phyloP scores from a whole-genome alignment of 1,140 invertebrate genomes.

The Solenopsis invicta region DNA sequence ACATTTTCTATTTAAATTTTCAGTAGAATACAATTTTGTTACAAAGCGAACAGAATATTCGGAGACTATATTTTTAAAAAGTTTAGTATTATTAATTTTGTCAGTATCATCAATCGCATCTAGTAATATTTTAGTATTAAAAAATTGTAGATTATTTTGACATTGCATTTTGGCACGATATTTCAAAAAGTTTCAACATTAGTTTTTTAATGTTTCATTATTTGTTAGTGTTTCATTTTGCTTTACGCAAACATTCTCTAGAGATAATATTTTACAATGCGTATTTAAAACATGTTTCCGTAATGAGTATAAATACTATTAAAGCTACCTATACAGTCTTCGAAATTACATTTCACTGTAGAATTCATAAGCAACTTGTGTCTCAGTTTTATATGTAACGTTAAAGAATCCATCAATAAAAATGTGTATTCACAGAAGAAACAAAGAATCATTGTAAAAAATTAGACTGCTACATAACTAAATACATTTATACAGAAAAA shows the following conservation, averaged over 20 bases:
- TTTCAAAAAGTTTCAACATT: not conserved
- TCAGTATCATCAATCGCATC: not conserved
- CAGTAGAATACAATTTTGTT: not conserved
- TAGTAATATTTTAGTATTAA: not conserved
- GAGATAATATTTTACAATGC: not conserved
- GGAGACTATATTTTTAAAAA: not conserved
- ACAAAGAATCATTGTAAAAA: not conserved
- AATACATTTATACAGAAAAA: too few species aligned
- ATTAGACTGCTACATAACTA: not conserved
- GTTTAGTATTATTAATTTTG: conserved; percentile 10
- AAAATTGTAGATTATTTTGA: not conserved
- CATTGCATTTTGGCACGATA: not conserved
- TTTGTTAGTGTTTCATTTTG: not conserved
- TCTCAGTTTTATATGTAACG: conserved; percentile 2
- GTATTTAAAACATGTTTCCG: not conserved
- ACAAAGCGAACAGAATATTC: not conserved
- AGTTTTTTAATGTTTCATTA: too few species aligned
- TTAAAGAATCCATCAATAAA: conserved; percentile 5
- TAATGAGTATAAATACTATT: conserved; percentile 19
- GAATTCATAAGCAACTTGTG: not conserved
- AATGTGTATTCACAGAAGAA: conserved; percentile 10
- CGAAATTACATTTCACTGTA: not conserved
- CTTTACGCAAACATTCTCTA: not conserved
- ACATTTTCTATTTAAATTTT: conserved; percentile 23
- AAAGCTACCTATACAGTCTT: not conserved